These are phyloP conservation scores for Panagrolaimus sp. DNA, from an alignment of 1,140 invertebrate genomes.

Conservation along the genomic window DNA sequence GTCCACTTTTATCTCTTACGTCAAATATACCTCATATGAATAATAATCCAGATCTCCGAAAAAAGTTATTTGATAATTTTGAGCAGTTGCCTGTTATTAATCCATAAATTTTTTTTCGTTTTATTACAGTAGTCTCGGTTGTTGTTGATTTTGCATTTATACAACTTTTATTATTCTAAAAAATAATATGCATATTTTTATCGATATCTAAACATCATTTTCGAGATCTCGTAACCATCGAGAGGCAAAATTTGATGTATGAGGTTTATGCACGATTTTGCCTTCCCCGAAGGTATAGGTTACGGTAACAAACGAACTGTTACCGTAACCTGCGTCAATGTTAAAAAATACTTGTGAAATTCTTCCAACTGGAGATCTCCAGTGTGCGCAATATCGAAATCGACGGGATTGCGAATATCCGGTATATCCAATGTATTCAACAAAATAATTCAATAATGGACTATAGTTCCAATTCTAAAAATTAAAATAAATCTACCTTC, in stretches of 20 bases:
- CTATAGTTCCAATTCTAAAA: conserved; percentile 15
- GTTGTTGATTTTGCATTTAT: conserved; percentile 14
- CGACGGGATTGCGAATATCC: neutral
- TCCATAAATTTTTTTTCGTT: neutral
- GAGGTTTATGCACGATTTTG: neutral
- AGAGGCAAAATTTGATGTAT: conserved; percentile 1
- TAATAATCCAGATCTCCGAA: neutral
- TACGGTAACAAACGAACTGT: neutral
- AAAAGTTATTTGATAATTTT: neutral
- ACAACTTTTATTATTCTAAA: neutral
- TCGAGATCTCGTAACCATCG: conserved; percentile 4
- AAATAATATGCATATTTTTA: neutral
- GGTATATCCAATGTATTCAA: neutral
- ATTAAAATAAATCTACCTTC: too few species aligned
- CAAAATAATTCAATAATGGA: neutral
- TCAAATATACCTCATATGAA: conserved; percentile 10
- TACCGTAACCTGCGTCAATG: conserved; percentile 11
- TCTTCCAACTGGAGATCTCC: neutral
- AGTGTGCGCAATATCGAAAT: conserved; percentile 2
- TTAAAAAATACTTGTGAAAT: conserved; percentile 16
- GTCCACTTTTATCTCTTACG: conserved; percentile 1
- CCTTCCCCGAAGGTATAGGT: conserved; percentile 14
- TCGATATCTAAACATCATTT: neutral
- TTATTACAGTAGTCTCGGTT: neutral
- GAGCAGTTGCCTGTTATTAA: conserved; percentile 1